Percentiles rank a stretch among this genome's conserved stretches.
Evolutionary conservation across 2,888 invertebrate species (phyloP).

Genomic region (Morpho helenor): DNA sequence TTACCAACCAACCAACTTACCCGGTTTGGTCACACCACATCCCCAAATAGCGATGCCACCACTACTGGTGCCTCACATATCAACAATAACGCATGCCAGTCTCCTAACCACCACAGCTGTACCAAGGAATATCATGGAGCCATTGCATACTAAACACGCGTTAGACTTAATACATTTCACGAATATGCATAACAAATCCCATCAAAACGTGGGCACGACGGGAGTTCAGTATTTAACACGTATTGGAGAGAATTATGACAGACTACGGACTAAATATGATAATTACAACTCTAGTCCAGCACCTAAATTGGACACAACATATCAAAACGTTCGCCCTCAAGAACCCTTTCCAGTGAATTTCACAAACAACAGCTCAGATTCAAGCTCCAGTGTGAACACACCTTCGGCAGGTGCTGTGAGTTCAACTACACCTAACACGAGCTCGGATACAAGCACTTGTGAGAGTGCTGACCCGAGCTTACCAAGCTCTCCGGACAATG

Average conservation of each 20-base stretch:
- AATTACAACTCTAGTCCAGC: conserved; percentile 49
- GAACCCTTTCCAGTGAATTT: conserved; percentile 55
- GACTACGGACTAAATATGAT: conserved; percentile 51
- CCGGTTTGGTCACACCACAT: conserved; percentile 6
- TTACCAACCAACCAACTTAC: conserved; percentile 29
- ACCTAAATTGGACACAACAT: conserved; percentile 53
- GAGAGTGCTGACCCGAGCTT: conserved; percentile 85
- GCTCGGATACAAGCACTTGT: conserved; percentile 85
- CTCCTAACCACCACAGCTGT: conserved; percentile 38
- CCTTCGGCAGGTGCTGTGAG: conserved; percentile 75
- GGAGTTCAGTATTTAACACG: conserved; percentile 52
- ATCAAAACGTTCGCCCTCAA: conserved; percentile 55
- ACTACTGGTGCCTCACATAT: conserved; percentile 36
- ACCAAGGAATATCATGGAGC: conserved; percentile 54
- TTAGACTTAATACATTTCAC: conserved; percentile 62
- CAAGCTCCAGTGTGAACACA: conserved; percentile 84
- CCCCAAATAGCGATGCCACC: conserved; percentile 34
- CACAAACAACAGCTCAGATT: conserved; percentile 80
- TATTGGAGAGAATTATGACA: conserved; percentile 53
- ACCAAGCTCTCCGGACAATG: conserved; percentile 81
- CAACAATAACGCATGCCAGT: conserved; percentile 40
- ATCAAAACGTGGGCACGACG: conserved; percentile 34
- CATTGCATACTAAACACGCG: conserved; percentile 51
- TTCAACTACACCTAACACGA: conserved; percentile 84
- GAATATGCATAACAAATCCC: conserved; percentile 45